Conservation (phyloP, 1,140 invertebrate genomes). For the Leptopilina clavipes region DNA sequence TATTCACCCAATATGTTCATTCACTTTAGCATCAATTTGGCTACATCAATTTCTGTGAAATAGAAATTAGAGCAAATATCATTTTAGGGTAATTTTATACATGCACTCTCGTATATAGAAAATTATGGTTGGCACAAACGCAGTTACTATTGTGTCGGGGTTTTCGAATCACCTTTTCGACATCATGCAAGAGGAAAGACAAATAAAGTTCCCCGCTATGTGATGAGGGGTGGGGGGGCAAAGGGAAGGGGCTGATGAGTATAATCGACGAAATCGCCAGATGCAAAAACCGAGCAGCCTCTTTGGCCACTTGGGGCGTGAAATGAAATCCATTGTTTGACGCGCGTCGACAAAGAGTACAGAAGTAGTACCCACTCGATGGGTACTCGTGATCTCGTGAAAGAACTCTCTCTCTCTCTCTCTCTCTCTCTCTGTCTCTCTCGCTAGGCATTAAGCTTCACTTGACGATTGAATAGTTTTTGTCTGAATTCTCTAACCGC, state of each 20-base stretch:
- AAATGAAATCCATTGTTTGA: conserved; percentile 63
- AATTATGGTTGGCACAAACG: not conserved
- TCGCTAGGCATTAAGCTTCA: not conserved
- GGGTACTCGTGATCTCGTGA: conserved; percentile 38
- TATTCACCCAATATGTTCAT: too few relatives aligned
- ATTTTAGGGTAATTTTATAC: too few relatives aligned
- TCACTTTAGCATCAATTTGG: too few relatives aligned
- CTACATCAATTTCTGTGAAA: too few relatives aligned
- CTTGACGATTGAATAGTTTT: conserved; percentile 51
- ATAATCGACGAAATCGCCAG: conserved; percentile 50
- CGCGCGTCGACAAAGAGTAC: conserved; percentile 48
- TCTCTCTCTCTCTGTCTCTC: not conserved
- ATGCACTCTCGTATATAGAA: too few relatives aligned
- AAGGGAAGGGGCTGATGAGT: conserved; percentile 10
- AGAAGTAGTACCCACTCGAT: conserved; percentile 53
- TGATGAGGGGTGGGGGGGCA: conserved; percentile 41
- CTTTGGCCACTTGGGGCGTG: conserved; percentile 40
- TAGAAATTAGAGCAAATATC: too few relatives aligned
- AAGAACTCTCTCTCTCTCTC: conserved; percentile 21
- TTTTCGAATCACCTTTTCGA: not conserved
- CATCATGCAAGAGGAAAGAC: conserved; percentile 40
- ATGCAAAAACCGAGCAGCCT: conserved; percentile 55
- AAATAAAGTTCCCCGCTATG: conserved; percentile 50
- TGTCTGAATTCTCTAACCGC: conserved; percentile 44
- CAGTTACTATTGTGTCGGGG: not conserved